Base-by-base conservation (phyloP, 2,888 invertebrate species). In the Drosophila gaucha region DNA sequence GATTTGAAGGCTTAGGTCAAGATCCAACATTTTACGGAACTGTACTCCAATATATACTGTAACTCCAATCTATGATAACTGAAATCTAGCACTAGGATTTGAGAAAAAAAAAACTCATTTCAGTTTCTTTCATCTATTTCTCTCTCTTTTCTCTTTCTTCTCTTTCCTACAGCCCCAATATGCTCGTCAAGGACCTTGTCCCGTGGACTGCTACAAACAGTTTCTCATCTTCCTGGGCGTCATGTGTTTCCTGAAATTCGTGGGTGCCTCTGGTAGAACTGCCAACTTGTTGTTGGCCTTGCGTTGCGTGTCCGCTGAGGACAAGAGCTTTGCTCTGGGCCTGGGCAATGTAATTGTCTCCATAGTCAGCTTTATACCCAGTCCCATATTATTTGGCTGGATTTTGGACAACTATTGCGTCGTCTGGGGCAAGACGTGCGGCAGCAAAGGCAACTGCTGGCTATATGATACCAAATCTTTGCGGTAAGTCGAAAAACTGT, bases 341-440 rank as follows among this genome's bases (percentile, higher is more conserved):
- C 92, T 95, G 65, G 93, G 94, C 18, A 90, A 94, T 52, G 94
- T 94, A 82, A 92, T 94, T 51, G 93, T 94, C 91, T 94, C 94
- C 68, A 90, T 95, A n/a, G 93, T 94, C 67, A 94, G 94, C 8
- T 94, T 95, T 80, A 94, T 95, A 68, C 96, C 96, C 0, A 94
- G 95, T 43, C 96, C 96, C 0, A 94, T 96, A 64, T 91, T 95
- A 33, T 95, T 95, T 80, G 96, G 96, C 39, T 94, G 94, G 78
- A 93, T 96, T 44, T 93, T 96, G 80, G 91, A 91, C 67, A 78
- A 67, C 33, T 93, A 94, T 4, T 95, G 95, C 79, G 89, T 95
- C 31, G 94, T 95, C 16, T 95, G 95, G 95, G 95, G 95, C 3
- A 94, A 94, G 88, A 94, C 94, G 6, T 95, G 95, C 80, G 92